phyloP scores from a whole-genome alignment of 1,140 invertebrate genomes.

The Drosophila persimilis region DNA sequence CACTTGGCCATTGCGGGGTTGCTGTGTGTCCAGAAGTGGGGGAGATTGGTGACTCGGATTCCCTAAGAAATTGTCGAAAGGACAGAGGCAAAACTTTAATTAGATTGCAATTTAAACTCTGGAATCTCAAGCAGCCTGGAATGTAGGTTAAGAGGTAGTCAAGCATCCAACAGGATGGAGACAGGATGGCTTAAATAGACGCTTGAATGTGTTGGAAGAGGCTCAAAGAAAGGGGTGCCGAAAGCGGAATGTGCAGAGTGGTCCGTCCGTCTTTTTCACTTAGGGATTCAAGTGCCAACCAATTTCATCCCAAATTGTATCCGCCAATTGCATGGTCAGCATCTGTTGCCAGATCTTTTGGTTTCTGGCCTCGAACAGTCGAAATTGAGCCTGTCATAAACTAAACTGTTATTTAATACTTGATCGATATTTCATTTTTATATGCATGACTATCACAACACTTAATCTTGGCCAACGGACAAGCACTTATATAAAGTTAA shows the following conservation, averaged over 20 bases:
- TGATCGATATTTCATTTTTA: slow-evolving; percentile 82
- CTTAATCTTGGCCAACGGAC: slow-evolving; percentile 75
- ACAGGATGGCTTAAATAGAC: slow-evolving; percentile 1
- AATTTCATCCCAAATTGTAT: slow-evolving; percentile 16
- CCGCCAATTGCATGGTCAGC: slow-evolving; percentile 20
- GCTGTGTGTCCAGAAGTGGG: slow-evolving; percentile 18
- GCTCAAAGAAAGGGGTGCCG: neutral
- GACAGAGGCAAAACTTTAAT: slow-evolving; percentile 63
- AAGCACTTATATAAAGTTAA: slow-evolving; percentile 74
- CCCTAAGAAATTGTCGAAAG: neutral
- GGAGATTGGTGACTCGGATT: neutral
- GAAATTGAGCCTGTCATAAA: slow-evolving; percentile 65
- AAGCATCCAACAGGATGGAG: slow-evolving; percentile 3
- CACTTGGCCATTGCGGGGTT: slow-evolving; percentile 9
- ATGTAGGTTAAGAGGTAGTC: slow-evolving; percentile 40
- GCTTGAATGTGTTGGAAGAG: slow-evolving; percentile 8
- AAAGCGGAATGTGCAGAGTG: no score
- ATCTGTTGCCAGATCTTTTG: slow-evolving; percentile 36
- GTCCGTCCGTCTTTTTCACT: no score
- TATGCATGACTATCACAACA: slow-evolving; percentile 79
- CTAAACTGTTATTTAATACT: slow-evolving; percentile 81
- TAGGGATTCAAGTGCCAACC: neutral
- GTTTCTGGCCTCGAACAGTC: slow-evolving; percentile 19
- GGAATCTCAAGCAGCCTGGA: slow-evolving; percentile 31
- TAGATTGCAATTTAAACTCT: slow-evolving; percentile 67